Percentiles rank a stretch among this genome's conserved stretches.
These are phyloP conservation scores for Sus scrofa DNA, from an alignment of 2,113 vertebrate species.

Conservation along the genomic window DNA sequence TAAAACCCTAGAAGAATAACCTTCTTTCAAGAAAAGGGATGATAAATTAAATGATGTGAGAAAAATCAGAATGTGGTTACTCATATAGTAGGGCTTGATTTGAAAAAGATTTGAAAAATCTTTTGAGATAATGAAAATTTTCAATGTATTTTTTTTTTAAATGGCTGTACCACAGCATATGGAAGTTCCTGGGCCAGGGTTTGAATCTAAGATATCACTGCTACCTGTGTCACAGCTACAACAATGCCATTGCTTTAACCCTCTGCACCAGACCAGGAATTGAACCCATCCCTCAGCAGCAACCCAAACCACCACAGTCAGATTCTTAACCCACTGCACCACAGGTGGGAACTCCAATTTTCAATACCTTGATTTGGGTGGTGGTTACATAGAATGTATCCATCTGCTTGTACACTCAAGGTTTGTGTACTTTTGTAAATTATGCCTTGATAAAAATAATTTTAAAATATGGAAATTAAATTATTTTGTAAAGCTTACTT, in stretches of 20 bases:
- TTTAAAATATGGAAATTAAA: neutral
- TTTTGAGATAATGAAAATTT: neutral
- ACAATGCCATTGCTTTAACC: no score
- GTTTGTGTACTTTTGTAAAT: neutral
- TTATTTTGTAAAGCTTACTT: neutral
- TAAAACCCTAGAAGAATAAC: neutral
- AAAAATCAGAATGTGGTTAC: neutral
- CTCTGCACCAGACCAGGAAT: no score
- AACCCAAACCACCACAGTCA: no score
- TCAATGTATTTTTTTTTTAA: neutral
- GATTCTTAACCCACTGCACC: no score
- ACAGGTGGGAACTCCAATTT: neutral
- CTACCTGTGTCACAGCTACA: no score
- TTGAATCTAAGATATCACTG: no score
- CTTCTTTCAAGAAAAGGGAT: neutral
- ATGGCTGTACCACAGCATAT: no score
- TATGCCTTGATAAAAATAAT: neutral
- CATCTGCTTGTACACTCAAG: neutral
- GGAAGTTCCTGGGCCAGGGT: no score
- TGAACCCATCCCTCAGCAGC: no score
- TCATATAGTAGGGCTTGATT: neutral
- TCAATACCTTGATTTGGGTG: neutral
- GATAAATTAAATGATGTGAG: neutral
- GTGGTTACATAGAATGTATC: neutral
- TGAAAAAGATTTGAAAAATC: neutral